Percentiles rank a stretch among this genome's conserved stretches.
Evolutionary conservation across 2,888 invertebrate genomes (phyloP).

Genomic region (Perizoma affinitatum): DNA sequence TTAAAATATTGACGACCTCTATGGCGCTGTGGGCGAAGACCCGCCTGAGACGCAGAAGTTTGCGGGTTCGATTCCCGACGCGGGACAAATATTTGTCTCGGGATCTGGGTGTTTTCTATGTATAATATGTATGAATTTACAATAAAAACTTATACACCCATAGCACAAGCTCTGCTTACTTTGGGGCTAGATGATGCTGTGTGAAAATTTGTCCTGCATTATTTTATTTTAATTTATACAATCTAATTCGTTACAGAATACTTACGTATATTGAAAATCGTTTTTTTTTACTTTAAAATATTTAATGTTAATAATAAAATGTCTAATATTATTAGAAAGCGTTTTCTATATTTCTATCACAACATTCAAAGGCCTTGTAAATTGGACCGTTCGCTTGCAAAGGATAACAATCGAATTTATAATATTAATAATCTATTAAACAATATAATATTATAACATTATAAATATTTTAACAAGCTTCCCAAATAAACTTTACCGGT

Average conservation of each 20-base stretch:
- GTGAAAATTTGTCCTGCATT: too few relatives aligned
- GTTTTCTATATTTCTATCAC: constrained; percentile 71
- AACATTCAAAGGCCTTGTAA: constrained; percentile 80
- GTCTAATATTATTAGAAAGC: constrained; percentile 52
- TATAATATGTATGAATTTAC: too few relatives aligned
- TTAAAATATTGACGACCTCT: too few relatives aligned
- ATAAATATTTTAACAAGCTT: not conserved
- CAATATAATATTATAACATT: not conserved
- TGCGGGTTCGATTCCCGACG: too few relatives aligned
- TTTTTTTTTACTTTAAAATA: constrained; percentile 36
- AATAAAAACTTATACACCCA: too few relatives aligned
- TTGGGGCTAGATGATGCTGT: too few relatives aligned
- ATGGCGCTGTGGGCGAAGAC: too few relatives aligned
- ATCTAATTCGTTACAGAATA: constrained; percentile 29
- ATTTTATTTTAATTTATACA: constrained; percentile 33
- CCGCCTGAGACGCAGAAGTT: too few relatives aligned
- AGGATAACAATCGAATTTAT: constrained; percentile 45
- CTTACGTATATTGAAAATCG: constrained; percentile 31
- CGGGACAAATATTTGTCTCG: too few relatives aligned
- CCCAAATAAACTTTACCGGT: too few relatives aligned
- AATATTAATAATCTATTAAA: constrained; percentile 6
- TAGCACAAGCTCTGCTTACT: too few relatives aligned
- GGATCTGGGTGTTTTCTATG: too few relatives aligned
- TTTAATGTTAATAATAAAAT: constrained; percentile 32
- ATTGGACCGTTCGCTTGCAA: constrained; percentile 80